A percentile compares a stretch with the other conserved stretches of the same genome.
Conservation (phyloP, 2,888 invertebrate genomes). For the Eupithecia subumbrata region DNA sequence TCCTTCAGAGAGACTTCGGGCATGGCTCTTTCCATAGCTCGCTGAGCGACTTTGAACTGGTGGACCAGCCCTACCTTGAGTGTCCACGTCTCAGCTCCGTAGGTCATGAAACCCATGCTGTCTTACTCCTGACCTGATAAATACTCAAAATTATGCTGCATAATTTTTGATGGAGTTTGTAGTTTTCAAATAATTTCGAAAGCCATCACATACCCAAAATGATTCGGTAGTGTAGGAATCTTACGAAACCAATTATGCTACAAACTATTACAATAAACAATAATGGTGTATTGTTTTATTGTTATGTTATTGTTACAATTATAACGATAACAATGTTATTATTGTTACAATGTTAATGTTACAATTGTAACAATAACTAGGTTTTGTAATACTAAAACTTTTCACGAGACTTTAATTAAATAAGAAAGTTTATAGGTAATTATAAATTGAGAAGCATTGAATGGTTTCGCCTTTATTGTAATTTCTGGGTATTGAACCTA, state of each 20-base stretch:
- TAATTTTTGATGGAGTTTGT: not conserved
- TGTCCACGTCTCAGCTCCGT: too few relatives aligned
- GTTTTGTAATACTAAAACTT: not conserved
- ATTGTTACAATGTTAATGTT: too few relatives aligned
- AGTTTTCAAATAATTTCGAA: not conserved
- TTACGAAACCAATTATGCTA: conserved; percentile 1
- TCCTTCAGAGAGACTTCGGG: too few relatives aligned
- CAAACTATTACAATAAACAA: conserved; percentile 3
- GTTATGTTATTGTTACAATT: not conserved
- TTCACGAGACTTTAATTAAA: not conserved
- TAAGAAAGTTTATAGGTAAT: not conserved
- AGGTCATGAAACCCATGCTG: too few relatives aligned
- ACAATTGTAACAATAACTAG: not conserved
- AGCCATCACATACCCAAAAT: not conserved
- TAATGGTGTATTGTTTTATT: not conserved
- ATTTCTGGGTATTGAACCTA: not conserved
- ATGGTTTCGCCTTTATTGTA: not conserved
- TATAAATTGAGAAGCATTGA: not conserved
- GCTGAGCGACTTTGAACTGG: too few relatives aligned
- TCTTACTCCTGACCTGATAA: too few relatives aligned
- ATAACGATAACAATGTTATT: not conserved
- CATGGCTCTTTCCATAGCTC: too few relatives aligned
- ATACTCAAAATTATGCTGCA: not conserved
- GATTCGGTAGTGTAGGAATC: not conserved
- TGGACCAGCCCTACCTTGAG: too few relatives aligned